These are phyloP conservation scores for Rotaria macrura DNA, from an alignment of 2,888 invertebrate species.

Conservation along the genomic window DNA sequence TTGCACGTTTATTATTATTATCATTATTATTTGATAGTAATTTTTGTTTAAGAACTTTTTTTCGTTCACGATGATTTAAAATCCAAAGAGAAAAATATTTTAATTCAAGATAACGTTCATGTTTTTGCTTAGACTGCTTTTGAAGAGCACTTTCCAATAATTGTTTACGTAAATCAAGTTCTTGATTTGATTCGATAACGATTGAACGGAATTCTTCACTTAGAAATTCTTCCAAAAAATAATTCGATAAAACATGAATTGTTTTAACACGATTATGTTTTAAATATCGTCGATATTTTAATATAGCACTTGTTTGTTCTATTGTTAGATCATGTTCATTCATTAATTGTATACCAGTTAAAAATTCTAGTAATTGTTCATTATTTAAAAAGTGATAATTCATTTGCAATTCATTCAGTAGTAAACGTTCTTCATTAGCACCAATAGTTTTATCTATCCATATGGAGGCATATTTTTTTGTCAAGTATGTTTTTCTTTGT, in stretches of 20 bases:
- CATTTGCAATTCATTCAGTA: not conserved
- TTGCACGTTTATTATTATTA: not conserved
- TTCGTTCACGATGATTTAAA: not conserved
- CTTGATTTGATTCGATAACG: not conserved
- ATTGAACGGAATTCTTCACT: not conserved
- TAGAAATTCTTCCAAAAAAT: not conserved
- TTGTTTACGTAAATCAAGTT: not conserved
- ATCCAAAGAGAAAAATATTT: not conserved
- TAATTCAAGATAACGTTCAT: not conserved
- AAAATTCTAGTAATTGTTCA: conserved; percentile 15
- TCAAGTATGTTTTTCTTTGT: not conserved
- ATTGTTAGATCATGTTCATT: not conserved
- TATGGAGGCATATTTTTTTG: not conserved
- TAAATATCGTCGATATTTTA: conserved; percentile 1
- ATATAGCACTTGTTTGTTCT: not conserved
- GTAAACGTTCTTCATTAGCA: not conserved
- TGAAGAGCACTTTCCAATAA: not conserved
- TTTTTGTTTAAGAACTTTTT: not conserved
- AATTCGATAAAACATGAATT: not conserved
- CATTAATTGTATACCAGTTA: not conserved
- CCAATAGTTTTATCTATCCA: not conserved
- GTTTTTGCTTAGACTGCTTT: not conserved
- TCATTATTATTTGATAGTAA: not conserved
- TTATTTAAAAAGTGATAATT: not conserved
- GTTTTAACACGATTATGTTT: not conserved